These are phyloP conservation scores for Tinamus major DNA, from an alignment of 2,797 vertebrate species.

Conservation along the genomic window DNA sequence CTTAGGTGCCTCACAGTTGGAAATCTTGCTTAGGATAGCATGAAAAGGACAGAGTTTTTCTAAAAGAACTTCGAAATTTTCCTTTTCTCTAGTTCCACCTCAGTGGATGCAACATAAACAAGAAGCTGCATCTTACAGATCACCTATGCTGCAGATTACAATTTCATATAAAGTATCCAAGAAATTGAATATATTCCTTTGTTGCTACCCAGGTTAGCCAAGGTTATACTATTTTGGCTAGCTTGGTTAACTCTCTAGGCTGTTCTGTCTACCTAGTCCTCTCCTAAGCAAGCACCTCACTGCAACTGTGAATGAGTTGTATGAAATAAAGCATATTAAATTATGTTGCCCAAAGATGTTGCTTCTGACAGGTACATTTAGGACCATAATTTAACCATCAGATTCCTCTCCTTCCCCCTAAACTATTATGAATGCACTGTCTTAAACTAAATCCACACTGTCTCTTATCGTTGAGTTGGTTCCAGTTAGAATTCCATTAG, in stretches of 20 bases:
- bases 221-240: neutral
- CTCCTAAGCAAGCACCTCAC: neutral
- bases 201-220: neutral
- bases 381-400: neutral
- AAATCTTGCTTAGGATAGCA: neutral
- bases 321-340: neutral
- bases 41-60: neutral
- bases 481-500: neutral
- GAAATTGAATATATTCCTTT: neutral
- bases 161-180: neutral
- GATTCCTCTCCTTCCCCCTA: neutral
- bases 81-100: neutral
- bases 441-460: neutral
- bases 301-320: neutral
- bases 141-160: neutral
- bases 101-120: neutral
- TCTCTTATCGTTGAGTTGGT: neutral
- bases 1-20: neutral
- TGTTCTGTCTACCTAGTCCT: neutral
- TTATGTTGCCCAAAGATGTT: too few species aligned
- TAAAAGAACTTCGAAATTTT: neutral
- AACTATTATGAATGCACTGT: neutral
- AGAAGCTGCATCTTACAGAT: neutral
- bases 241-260: neutral
- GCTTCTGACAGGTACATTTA: too few species aligned